Conservation (phyloP, 2,797 vertebrate genomes). For the Lithobates sylvaticus region DNA sequence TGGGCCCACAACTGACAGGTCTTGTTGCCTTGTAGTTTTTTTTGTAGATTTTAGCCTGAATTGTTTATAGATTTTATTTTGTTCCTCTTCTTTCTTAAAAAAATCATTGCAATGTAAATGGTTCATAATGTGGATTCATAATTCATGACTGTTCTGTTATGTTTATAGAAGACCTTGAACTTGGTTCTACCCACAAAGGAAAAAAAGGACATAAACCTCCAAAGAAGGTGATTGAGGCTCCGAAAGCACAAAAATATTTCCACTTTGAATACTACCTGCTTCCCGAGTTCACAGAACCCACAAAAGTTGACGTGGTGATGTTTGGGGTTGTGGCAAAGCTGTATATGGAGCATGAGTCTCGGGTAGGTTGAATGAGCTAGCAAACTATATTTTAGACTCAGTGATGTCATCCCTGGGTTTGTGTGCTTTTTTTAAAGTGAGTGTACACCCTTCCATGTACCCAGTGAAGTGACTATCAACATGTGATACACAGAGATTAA, state of each 20-base stretch:
- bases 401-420: no score
- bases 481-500: no score
- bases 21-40: no score
- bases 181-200: fast-evolving
- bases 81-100: no score
- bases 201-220: constrained; percentile 36
- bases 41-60: no score
- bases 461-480: no score
- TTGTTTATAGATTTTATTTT: no score
- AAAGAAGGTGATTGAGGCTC: constrained; percentile 25
- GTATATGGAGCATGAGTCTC: constrained; percentile 71
- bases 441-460: no score
- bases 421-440: no score
- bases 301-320: constrained; percentile 77
- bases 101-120: neutral
- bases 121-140: neutral
- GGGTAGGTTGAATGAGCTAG: constrained; percentile 19
- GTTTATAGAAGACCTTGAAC: constrained; percentile 67
- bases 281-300: constrained; percentile 75
- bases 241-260: constrained; percentile 73
- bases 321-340: constrained; percentile 78
- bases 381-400: neutral
- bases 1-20: no score
- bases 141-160: neutral
- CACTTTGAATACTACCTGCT: constrained; percentile 83